Evolutionary conservation across 2,113 vertebrate genomes (phyloP).

Genomic region (Ageneiosus marmoratus): DNA sequence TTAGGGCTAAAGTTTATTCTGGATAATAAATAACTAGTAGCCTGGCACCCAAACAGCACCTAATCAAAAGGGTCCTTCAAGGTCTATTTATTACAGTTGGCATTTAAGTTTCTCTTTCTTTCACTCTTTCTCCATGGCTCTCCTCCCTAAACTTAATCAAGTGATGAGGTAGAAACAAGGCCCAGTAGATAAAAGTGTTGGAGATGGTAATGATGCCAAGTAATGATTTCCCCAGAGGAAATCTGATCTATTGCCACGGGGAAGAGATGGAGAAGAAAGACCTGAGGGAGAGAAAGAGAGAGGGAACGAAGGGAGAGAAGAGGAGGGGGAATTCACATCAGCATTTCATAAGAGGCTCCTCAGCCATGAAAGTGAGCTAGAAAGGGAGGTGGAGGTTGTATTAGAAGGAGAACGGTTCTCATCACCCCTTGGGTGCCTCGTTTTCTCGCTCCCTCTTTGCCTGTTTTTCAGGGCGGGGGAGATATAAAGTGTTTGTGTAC

Average conservation of each 20-base stretch:
- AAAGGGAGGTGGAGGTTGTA: constrained; percentile 53
- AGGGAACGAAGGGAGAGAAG: constrained; percentile 17
- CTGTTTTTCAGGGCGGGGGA: constrained; percentile 43
- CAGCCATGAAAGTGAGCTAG: constrained; percentile 51
- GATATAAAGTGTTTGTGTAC: constrained; percentile 72
- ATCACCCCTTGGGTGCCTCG: constrained; percentile 57
- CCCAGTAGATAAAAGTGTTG: constrained; percentile 87
- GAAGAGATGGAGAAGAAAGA: constrained; percentile 77
- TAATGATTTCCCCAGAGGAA: constrained; percentile 97
- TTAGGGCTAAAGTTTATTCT: constrained; percentile 32
- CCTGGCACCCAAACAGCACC: constrained; percentile 48
- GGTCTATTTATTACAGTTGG: constrained; percentile 58
- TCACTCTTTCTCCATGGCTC: constrained; percentile 14
- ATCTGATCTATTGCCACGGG: constrained; percentile 92
- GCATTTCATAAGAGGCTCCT: constrained; percentile 68
- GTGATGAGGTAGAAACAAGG: constrained; percentile 85
- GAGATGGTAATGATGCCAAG: constrained; percentile 93
- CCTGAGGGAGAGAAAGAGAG: constrained; percentile 54
- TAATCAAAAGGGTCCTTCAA: constrained; percentile 54
- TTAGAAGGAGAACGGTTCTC: constrained; percentile 62
- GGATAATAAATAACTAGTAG: constrained; percentile 42
- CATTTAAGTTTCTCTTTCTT: constrained; percentile 50
- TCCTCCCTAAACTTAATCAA: constrained; percentile 82
- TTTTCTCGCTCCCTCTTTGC: constrained; percentile 41
- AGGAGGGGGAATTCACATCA: constrained; percentile 61